phyloP scores from a whole-genome alignment of 2,113 vertebrate genomes.

The Corydoras maculifer region DNA sequence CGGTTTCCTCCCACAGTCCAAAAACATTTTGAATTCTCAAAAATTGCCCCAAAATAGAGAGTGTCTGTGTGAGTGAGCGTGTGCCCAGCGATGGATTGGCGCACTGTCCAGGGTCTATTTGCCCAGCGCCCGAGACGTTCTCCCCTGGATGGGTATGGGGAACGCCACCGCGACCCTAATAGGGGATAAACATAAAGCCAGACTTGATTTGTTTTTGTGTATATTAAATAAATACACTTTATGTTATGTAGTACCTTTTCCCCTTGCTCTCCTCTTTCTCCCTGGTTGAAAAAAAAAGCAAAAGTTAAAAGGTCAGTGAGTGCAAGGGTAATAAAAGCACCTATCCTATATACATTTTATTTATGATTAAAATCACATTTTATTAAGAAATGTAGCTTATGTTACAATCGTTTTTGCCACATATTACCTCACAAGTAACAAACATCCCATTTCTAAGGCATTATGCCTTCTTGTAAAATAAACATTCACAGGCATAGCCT shows the following conservation, averaged over 20 bases:
- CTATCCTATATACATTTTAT: constrained; percentile 52
- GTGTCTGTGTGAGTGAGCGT: too few relatives aligned
- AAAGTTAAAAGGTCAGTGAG: constrained; percentile 33
- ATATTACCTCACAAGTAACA: constrained; percentile 24
- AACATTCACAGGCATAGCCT: not conserved
- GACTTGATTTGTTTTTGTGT: too few relatives aligned
- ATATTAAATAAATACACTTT: constrained; percentile 36
- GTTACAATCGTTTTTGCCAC: constrained; percentile 38
- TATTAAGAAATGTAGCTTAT: constrained; percentile 44
- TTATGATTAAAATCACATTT: constrained; percentile 51
- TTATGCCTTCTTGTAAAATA: constrained; percentile 28
- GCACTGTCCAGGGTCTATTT: too few relatives aligned
- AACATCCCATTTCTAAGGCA: not conserved
- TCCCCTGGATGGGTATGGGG: too few relatives aligned
- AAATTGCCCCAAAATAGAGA: too few relatives aligned
- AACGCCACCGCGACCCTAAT: too few relatives aligned
- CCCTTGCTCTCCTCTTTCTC: constrained; percentile 86
- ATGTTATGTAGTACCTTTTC: constrained; percentile 74
- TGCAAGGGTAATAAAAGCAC: constrained; percentile 26
- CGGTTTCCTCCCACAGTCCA: too few relatives aligned
- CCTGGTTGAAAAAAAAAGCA: constrained; percentile 72
- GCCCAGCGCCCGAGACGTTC: too few relatives aligned
- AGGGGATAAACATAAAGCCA: too few relatives aligned
- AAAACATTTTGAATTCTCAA: too few relatives aligned
- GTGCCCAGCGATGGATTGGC: too few relatives aligned